phyloP scores from a whole-genome alignment of 2,797 vertebrate genomes.

The Sphenodon punctatus region DNA sequence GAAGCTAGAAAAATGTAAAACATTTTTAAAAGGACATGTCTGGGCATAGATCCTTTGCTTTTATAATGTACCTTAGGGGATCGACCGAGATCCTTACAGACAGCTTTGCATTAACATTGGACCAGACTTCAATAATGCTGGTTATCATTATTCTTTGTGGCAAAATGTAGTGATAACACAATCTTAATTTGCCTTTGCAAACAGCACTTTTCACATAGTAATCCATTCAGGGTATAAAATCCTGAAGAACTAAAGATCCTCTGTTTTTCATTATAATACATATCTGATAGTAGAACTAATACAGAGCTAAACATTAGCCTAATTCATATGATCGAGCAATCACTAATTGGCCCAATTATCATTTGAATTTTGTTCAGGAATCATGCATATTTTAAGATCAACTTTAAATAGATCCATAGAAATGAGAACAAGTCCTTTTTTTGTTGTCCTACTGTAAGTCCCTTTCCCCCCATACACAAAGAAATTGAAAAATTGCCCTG shows the following conservation, averaged over 20 bases:
- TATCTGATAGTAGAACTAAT: constrained; percentile 42
- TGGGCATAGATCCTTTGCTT: constrained; percentile 28
- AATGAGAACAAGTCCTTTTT: constrained; percentile 14
- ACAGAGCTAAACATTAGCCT: constrained; percentile 13
- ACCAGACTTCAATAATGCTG: constrained; percentile 1
- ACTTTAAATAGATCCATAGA: not conserved
- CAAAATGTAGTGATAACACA: constrained; percentile 49
- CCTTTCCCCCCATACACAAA: not conserved
- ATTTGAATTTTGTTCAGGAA: constrained; percentile 51
- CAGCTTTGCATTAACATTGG: constrained; percentile 2
- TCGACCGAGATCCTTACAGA: constrained; percentile 11
- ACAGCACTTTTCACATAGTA: constrained; percentile 44
- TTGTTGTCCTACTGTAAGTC: constrained; percentile 1
- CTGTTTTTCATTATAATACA: constrained; percentile 28
- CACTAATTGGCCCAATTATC: not conserved
- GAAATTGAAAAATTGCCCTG: not conserved
- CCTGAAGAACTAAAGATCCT: constrained; percentile 3
- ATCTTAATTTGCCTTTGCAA: constrained; percentile 53
- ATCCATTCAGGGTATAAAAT: constrained; percentile 35
- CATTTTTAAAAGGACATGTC: constrained; percentile 1
- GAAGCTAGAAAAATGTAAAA: not conserved
- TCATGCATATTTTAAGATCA: constrained; percentile 33
- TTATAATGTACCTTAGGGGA: constrained; percentile 4
- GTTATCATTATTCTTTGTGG: constrained; percentile 29
- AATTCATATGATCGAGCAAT: constrained; percentile 28